Evolutionary conservation across 2,888 invertebrate species (phyloP).

Genomic region (Synanthedon myopaeformis): DNA sequence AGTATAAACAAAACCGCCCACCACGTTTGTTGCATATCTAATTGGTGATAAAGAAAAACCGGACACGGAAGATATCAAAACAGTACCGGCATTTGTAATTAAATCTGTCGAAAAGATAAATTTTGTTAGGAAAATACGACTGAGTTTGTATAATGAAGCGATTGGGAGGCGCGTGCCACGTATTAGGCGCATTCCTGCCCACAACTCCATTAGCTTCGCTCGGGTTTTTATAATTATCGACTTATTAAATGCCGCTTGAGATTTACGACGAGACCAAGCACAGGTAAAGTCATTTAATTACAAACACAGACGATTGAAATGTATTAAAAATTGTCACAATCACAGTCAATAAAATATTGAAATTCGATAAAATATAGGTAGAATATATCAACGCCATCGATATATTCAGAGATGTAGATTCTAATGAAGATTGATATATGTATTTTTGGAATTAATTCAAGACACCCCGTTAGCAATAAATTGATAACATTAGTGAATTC

Average conservation of each 20-base stretch:
- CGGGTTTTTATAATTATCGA: conserved; percentile 48
- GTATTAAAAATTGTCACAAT: conserved; percentile 11
- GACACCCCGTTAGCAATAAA: not conserved
- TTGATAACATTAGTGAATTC: not conserved
- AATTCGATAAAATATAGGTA: not conserved
- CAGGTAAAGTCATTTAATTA: conserved; percentile 32
- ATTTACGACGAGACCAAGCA: conserved; percentile 37
- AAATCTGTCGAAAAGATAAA: conserved; percentile 45
- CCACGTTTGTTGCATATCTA: conserved; percentile 31
- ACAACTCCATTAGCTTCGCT: conserved; percentile 28
- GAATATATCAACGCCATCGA: not conserved
- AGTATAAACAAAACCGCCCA: conserved; percentile 37
- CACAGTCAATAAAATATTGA: conserved; percentile 8
- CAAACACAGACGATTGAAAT: conserved; percentile 25
- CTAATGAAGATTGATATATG: not conserved
- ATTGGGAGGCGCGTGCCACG: conserved; percentile 50
- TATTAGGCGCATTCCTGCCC: conserved; percentile 31
- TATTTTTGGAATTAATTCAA: not conserved
- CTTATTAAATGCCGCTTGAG: conserved; percentile 42
- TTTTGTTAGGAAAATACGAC: conserved; percentile 39
- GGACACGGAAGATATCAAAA: conserved; percentile 45
- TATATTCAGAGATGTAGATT: not conserved
- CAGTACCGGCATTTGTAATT: conserved; percentile 47
- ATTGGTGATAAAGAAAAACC: conserved; percentile 27
- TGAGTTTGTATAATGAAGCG: conserved; percentile 53